Percentiles rank a stretch among this genome's conserved stretches.
phyloP scores from a whole-genome alignment of 2,888 invertebrate genomes.

The Sarcophaga carnaria region DNA sequence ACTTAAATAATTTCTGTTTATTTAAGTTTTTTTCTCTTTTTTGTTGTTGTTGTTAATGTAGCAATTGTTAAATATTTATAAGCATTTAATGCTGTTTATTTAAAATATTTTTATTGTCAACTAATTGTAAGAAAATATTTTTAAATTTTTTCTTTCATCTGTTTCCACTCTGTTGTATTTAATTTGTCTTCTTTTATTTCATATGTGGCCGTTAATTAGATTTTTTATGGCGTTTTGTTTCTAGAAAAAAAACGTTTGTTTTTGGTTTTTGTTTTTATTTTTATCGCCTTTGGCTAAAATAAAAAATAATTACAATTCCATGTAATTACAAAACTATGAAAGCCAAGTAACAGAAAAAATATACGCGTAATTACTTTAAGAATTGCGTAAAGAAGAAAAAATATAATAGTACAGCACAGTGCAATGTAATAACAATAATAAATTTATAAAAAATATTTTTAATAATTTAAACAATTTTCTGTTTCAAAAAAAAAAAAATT shows the following conservation, averaged over 20 bases:
- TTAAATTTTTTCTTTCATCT: no score
- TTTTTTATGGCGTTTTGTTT: no score
- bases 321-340: slow-evolving; percentile 16
- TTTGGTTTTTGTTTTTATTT: no score
- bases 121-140: slow-evolving; percentile 11
- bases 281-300: slow-evolving; percentile 34
- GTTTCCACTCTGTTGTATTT: no score
- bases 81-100: background rate
- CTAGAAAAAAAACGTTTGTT: no score
- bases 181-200: no score
- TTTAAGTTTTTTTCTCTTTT: no score
- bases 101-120: slow-evolving; percentile 28
- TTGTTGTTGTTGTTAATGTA: no score
- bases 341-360: background rate
- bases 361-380: slow-evolving; percentile 17
- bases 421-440: background rate
- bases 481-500: background rate
- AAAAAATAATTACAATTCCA: slow-evolving; percentile 32
- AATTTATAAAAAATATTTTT: slow-evolving; percentile 14
- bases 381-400: slow-evolving; percentile 35
- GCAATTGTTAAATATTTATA: no score
- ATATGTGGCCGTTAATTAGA: no score
- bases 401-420: background rate
- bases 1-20: no score
- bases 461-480: slow-evolving; percentile 14